Evolutionary conservation across 2,797 vertebrate species (phyloP).

Genomic region (Aeoliscus strigatus): DNA sequence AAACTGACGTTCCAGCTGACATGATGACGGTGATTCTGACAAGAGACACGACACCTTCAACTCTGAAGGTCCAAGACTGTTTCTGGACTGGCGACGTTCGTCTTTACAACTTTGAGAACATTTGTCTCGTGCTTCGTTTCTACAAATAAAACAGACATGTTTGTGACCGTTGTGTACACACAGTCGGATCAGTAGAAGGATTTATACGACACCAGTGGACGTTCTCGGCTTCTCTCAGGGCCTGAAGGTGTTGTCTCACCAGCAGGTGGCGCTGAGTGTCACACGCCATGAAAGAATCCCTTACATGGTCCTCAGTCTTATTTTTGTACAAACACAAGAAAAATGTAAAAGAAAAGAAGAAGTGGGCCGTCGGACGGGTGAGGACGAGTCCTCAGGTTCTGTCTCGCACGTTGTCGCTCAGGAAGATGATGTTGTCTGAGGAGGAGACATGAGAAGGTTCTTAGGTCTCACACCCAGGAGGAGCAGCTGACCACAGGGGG

Average conservation of each 20-base stretch:
- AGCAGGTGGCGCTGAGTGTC: slow-evolving; percentile 13
- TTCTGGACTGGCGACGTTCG: no score
- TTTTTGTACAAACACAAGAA: slow-evolving; percentile 15
- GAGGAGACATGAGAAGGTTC: slow-evolving; percentile 24
- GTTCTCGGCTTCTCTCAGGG: slow-evolving; percentile 6
- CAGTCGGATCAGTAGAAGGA: background rate
- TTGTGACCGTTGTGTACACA: slow-evolving; percentile 7
- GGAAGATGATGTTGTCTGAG: slow-evolving; percentile 93
- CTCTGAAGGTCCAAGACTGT: no score
- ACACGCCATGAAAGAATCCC: slow-evolving; percentile 4
- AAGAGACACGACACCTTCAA: slow-evolving; percentile 2
- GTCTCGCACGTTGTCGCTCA: slow-evolving; percentile 82
- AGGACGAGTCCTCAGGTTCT: slow-evolving; percentile 60
- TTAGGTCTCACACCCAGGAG: no score
- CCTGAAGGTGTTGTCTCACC: slow-evolving; percentile 6
- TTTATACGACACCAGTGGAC: background rate
- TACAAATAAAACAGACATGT: background rate
- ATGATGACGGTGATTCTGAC: no score
- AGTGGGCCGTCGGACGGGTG: background rate
- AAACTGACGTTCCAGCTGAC: background rate
- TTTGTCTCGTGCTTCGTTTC: background rate
- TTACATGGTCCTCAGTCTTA: slow-evolving; percentile 14
- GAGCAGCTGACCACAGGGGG: no score
- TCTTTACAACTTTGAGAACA: no score
- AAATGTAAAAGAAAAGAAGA: slow-evolving; percentile 36